Evolutionary conservation across 2,113 vertebrate species (phyloP).

Genomic region (Microtus pennsylvanicus): DNA sequence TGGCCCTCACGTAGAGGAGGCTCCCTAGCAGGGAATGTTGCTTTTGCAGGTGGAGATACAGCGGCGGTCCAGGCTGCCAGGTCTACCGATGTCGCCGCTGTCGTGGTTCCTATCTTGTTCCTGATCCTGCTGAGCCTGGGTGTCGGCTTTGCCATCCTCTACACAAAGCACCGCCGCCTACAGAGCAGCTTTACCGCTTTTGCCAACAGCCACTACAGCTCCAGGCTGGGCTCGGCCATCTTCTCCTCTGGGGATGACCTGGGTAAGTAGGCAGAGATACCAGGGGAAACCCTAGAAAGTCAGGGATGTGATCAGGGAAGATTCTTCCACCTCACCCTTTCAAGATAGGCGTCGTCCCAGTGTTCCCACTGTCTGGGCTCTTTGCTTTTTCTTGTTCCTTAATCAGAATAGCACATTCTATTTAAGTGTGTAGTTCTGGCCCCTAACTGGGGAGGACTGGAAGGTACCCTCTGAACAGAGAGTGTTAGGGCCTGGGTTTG

Average conservation of each 20-base stretch:
- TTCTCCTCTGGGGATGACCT: conserved; percentile 98
- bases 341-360: neutral
- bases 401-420: neutral
- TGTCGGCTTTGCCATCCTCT: conserved; percentile 91
- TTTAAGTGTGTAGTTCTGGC: neutral
- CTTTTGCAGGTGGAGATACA: conserved; percentile 70
- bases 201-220: conserved; percentile 99
- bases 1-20: rapidly evolving
- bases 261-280: conserved; percentile 85
- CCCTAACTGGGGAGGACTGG: neutral
- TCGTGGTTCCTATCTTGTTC: conserved; percentile 96
- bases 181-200: conserved; percentile 97
- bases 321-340: neutral
- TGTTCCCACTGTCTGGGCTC: neutral
- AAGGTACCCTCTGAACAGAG: neutral
- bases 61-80: conserved; percentile 57
- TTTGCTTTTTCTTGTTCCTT: neutral
- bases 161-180: conserved; percentile 93
- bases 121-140: conserved; percentile 93
- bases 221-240: conserved; percentile 96
- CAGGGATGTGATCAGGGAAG: neutral
- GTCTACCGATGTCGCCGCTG: conserved; percentile 91
- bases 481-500: neutral
- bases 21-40: neutral
- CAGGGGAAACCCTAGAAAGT: neutral